Percentiles rank a stretch among this genome's conserved stretches.
Conservation (phyloP, 1,140 invertebrate species). For the Drosophila equinoxialis region DNA sequence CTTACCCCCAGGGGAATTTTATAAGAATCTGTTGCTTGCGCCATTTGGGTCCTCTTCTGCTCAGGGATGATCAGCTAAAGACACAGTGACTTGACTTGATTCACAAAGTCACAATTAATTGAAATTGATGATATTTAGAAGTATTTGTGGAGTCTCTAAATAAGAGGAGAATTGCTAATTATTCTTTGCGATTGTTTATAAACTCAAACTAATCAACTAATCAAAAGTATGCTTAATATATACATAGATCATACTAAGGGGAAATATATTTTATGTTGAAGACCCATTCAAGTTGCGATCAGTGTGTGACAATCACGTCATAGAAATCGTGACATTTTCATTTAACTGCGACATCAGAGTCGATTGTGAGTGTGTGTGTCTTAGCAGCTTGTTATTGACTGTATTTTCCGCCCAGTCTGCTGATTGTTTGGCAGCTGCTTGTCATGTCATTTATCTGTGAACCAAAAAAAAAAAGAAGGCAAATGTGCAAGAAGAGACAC, state of each 20-base stretch:
- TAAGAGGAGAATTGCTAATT: too few species aligned
- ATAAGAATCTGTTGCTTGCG: slow-evolving; percentile 24
- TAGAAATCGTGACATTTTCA: neutral
- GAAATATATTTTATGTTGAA: too few species aligned
- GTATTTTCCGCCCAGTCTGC: slow-evolving; percentile 22
- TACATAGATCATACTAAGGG: too few species aligned
- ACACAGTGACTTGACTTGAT: slow-evolving; percentile 29
- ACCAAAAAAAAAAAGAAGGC: too few species aligned
- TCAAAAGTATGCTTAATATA: too few species aligned
- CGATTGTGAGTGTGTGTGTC: neutral
- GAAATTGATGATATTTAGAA: neutral
- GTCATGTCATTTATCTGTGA: slow-evolving; percentile 56
- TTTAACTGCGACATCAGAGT: neutral
- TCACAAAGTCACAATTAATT: neutral
- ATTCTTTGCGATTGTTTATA: too few species aligned
- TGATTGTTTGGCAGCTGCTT: slow-evolving; percentile 42
- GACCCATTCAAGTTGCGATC: too few species aligned
- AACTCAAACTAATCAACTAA: too few species aligned
- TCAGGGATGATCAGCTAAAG: slow-evolving; percentile 32
- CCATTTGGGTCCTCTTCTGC: neutral
- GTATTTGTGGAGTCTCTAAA: too few species aligned
- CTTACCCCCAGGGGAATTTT: slow-evolving; percentile 1
- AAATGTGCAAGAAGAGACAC: too few species aligned
- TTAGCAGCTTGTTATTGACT: slow-evolving; percentile 56
- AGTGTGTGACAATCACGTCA: slow-evolving; percentile 19